phyloP scores from a whole-genome alignment of 23 tunicate species.

The Corella eumyota region DNA sequence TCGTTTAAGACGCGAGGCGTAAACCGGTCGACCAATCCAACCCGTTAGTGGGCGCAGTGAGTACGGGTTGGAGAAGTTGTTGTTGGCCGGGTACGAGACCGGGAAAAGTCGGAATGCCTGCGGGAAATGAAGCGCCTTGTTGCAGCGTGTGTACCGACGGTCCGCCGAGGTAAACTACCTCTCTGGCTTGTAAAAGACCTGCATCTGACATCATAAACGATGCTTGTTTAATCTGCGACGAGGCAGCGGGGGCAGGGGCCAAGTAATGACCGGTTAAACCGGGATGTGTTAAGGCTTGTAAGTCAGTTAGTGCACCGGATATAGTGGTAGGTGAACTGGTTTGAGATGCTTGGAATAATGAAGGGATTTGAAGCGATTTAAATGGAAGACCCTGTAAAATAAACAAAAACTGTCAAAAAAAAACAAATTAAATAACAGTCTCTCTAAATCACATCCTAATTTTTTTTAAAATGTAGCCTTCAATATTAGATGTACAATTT shows the following conservation, averaged over 20 bases:
- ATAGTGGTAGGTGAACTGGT: slow-evolving; percentile 1
- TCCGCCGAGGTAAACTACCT: slow-evolving; percentile 52
- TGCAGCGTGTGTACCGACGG: slow-evolving; percentile 6
- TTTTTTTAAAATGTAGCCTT: too few species aligned
- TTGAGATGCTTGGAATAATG: slow-evolving; percentile 13
- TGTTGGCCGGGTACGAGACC: slow-evolving; percentile 20
- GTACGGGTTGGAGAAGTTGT: slow-evolving; percentile 15
- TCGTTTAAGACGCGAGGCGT: slow-evolving; percentile 18
- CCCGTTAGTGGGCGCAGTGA: slow-evolving; percentile 10
- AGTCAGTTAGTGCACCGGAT: slow-evolving; percentile 15
- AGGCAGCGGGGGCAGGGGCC: slow-evolving; percentile 3
- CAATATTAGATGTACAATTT: background rate
- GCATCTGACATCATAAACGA: slow-evolving; percentile 34
- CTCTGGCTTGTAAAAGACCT: slow-evolving; percentile 44
- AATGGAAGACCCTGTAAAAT: slow-evolving; percentile 52
- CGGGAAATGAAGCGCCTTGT: slow-evolving; percentile 16
- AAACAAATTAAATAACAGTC: too few species aligned
- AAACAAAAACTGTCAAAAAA: background rate
- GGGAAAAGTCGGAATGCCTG: slow-evolving; percentile 5
- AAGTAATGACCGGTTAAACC: slow-evolving; percentile 9
- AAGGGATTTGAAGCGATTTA: slow-evolving; percentile 11
- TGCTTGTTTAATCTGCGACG: slow-evolving; percentile 48
- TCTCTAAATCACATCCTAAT: too few species aligned
- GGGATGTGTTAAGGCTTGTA: background rate
- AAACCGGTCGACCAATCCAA: slow-evolving; percentile 29